Evolutionary conservation across 2,797 vertebrate genomes (phyloP).

Genomic region (Bufotes viridis): DNA sequence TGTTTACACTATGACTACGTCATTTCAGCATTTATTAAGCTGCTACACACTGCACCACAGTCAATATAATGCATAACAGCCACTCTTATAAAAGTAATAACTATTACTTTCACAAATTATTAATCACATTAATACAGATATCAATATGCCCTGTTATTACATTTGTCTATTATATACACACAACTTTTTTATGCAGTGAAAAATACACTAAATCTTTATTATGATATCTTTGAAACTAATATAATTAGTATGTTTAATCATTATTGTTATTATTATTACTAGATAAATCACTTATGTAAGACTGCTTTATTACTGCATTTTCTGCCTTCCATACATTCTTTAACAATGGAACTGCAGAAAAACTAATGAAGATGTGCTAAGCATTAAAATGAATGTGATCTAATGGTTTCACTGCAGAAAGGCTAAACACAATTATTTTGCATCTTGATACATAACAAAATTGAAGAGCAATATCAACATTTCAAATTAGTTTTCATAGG

Average conservation of each 20-base stretch:
- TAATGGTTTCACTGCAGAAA: not conserved
- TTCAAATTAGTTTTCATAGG: constrained; percentile 25
- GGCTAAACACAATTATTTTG: not conserved
- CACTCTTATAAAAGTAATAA: too few relatives aligned
- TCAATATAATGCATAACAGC: too few relatives aligned
- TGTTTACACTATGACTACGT: too few relatives aligned
- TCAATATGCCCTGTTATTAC: not conserved
- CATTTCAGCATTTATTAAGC: too few relatives aligned
- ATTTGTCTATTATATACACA: not conserved
- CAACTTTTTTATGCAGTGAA: not conserved
- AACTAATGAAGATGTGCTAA: constrained; percentile 35
- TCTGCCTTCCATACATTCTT: not conserved
- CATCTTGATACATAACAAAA: constrained; percentile 11
- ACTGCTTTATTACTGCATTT: not conserved
- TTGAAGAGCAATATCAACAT: constrained; percentile 20
- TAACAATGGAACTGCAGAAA: not conserved
- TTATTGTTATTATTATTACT: constrained; percentile 1
- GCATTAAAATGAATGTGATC: constrained; percentile 33
- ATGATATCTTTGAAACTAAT: not conserved
- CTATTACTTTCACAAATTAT: not conserved
- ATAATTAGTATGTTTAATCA: not conserved
- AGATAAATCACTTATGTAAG: constrained; percentile 2
- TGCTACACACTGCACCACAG: too few relatives aligned
- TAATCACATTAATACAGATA: not conserved
- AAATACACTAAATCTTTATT: not conserved